phyloP scores from a whole-genome alignment of 2,888 invertebrate species.

The Aphrophora alni region DNA sequence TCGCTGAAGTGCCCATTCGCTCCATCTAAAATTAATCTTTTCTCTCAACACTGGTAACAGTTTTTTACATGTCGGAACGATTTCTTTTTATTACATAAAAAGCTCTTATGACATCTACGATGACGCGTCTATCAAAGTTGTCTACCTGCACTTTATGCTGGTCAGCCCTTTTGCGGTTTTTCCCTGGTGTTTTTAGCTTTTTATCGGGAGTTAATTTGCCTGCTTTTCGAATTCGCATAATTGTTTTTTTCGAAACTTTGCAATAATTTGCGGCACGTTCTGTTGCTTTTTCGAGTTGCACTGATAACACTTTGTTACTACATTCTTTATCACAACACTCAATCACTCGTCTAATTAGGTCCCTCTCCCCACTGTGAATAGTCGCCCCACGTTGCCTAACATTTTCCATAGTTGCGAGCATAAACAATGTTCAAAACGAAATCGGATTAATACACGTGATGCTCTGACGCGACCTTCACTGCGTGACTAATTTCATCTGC shows the following conservation, averaged over 20 bases:
- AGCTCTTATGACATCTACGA: not conserved
- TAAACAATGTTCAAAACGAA: too few relatives aligned
- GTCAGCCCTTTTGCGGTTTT: constrained; percentile 18
- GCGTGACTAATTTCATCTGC: too few relatives aligned
- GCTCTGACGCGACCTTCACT: too few relatives aligned
- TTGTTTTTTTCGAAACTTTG: not conserved
- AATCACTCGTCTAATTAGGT: too few relatives aligned
- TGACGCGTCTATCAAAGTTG: not conserved
- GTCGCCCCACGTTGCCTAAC: too few relatives aligned
- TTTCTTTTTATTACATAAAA: not conserved
- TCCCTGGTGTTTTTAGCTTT: not conserved
- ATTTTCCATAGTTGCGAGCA: too few relatives aligned
- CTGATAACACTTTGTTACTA: not conserved
- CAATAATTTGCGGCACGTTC: not conserved
- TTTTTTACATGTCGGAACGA: too few relatives aligned
- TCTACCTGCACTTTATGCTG: constrained; percentile 3
- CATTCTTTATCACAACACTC: not conserved
- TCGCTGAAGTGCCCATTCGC: not conserved
- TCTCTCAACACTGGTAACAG: not conserved
- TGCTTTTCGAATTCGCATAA: constrained; percentile 7
- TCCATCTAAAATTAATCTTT: constrained; percentile 15
- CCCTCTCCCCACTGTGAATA: too few relatives aligned
- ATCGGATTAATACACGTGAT: too few relatives aligned
- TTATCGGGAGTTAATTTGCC: constrained; percentile 9
- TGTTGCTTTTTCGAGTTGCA: constrained; percentile 12